Evolutionary conservation across 2,797 vertebrate genomes (phyloP).

Genomic region (Xenops minutus): DNA sequence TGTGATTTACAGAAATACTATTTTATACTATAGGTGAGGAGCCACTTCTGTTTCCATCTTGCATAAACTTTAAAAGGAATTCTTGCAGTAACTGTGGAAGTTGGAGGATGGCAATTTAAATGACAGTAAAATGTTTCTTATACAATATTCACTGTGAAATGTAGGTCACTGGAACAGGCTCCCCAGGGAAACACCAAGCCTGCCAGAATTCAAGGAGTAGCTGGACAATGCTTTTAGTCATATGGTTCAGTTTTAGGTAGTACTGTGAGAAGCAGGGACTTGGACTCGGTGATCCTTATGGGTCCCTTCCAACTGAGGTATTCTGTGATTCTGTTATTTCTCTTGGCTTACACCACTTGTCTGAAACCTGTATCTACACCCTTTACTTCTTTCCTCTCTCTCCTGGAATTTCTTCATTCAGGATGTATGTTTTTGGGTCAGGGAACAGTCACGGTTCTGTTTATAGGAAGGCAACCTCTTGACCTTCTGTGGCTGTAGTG

Average conservation of each 20-base stretch:
- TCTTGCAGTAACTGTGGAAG: background rate
- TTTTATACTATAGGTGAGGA: background rate
- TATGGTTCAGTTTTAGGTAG: background rate
- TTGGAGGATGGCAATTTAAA: background rate
- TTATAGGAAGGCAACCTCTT: background rate
- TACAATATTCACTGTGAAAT: background rate
- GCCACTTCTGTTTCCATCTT: background rate
- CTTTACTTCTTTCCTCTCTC: background rate
- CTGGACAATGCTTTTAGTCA: background rate
- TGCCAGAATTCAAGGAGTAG: background rate
- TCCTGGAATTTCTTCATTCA: background rate
- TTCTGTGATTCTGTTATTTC: background rate
- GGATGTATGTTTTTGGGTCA: background rate
- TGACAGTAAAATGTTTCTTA: background rate
- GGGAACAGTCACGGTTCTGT: background rate
- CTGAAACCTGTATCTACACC: background rate
- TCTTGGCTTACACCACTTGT: background rate
- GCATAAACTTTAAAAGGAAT: background rate
- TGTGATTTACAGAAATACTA: background rate
- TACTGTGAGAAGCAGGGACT: rapidly evolving
- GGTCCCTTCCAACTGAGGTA: background rate
- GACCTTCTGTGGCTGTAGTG: background rate
- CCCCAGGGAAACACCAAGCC: background rate
- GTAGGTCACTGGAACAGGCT: background rate
- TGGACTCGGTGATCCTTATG: background rate